Conservation (phyloP, 2,888 invertebrate genomes). For the Megastigmus dorsalis region DNA sequence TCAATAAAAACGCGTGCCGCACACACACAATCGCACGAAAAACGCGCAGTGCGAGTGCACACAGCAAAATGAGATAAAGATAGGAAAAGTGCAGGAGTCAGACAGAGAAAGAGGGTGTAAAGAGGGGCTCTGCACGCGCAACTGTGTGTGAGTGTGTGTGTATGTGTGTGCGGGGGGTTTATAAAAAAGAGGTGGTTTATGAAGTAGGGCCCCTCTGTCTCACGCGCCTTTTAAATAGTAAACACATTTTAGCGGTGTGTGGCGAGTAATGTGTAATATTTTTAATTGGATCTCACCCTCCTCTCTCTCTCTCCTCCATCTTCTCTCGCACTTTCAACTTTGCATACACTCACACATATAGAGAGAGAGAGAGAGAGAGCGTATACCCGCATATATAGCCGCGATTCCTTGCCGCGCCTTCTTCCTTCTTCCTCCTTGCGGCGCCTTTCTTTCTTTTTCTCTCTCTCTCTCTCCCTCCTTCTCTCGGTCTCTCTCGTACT, state of each 20-base stretch:
- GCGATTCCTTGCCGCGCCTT: constrained; percentile 24
- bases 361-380: not conserved
- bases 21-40: not conserved
- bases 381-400: constrained; percentile 16
- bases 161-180: not conserved
- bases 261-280: constrained; percentile 73
- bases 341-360: not conserved
- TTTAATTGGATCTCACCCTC: constrained; percentile 73
- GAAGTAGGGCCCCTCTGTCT: constrained; percentile 57
- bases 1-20: constrained; percentile 9
- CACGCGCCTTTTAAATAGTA: constrained; percentile 69
- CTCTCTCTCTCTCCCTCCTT: constrained; percentile 39
- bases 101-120: constrained; percentile 7
- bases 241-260: constrained; percentile 71
- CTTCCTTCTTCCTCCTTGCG: constrained; percentile 29
- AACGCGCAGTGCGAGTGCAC: too few species aligned
- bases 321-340: constrained; percentile 38
- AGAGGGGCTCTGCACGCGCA: too few species aligned
- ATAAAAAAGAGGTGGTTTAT: constrained; percentile 39
- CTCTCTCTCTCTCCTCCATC: constrained; percentile 56
- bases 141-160: too few species aligned
- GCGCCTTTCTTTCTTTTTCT: constrained; percentile 26
- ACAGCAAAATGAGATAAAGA: constrained; percentile 5
- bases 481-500: constrained; percentile 53
- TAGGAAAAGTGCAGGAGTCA: not conserved